Base-by-base conservation (phyloP, 2,888 invertebrate species). In the Drosophila fungiperda region DNA sequence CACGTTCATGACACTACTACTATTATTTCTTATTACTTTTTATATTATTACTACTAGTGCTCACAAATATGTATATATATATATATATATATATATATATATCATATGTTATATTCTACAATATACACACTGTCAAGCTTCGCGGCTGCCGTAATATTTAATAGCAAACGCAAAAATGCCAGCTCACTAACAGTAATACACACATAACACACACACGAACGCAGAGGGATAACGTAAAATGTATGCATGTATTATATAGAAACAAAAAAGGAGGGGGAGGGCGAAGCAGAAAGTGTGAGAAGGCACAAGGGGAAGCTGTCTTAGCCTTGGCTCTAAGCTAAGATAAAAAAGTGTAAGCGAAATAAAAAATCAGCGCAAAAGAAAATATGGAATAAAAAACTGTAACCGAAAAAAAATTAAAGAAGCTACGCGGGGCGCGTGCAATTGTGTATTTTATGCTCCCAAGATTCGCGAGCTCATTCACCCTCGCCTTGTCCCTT, bases 391-490 rank as follows among this genome's bases (percentile, higher is more conserved):
- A 71, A 71, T n/a, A 62, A 62, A 50, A 63, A 35, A 49, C 52
- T 67, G 52, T 66, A 58, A 54, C 61, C 32, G 65, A 67, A 58
- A 65, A 59, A 53, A 67, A 59, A 52, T 38, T 63, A 70, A 66
- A 72, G 70, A 66, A 50, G 78, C 42, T 65, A 63, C 35, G 64
- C 55, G 68, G 73, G 64, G 55, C 70, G 57, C 73, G 78, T 68
- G 73, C 87, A 87, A 87, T 84, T 84, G 86, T 83, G 76, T 89
- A 68, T 73, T 80, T 84, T 83, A 82, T 83, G 68, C 61, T 80
- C 52, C 63, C 62, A 64, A 70, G 50, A 23, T 58, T 32, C 49
- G 40, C 29, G 49, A 45, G 72, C 76, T 62, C 73, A 59, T 80
- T 74, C 68, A 74, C 67, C 71, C 70, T 74, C 65, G 78, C 33